phyloP scores from a whole-genome alignment of 2,113 vertebrate genomes.

The Nanger granti region DNA sequence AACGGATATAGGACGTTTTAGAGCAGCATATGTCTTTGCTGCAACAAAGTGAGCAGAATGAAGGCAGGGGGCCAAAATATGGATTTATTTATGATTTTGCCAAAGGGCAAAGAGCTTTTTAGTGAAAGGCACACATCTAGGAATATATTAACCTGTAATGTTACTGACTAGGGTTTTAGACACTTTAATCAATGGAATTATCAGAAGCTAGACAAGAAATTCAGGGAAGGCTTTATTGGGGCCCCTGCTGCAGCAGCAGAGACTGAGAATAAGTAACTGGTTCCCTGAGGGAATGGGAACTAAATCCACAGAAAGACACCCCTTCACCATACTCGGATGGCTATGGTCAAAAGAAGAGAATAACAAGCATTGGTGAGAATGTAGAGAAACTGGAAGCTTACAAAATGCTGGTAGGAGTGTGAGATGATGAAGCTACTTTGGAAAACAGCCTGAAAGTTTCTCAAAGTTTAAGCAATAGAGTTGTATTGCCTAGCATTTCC shows the following conservation, averaged over 20 bases:
- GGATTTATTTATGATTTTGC: background rate
- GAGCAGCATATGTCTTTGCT: fast-evolving
- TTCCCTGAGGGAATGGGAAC: background rate
- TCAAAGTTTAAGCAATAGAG: background rate
- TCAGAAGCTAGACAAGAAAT: background rate
- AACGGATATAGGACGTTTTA: background rate
- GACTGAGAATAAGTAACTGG: background rate
- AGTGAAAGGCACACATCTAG: background rate
- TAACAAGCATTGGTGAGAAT: background rate
- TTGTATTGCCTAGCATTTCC: background rate
- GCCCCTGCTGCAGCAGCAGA: background rate
- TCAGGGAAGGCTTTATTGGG: background rate
- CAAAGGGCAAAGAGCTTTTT: background rate
- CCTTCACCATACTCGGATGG: background rate
- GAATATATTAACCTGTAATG: background rate
- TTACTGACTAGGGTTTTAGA: background rate
- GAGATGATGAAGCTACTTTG: background rate
- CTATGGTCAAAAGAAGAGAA: background rate
- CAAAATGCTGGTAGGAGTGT: background rate
- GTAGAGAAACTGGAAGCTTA: background rate
- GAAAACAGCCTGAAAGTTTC: background rate
- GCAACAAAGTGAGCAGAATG: background rate
- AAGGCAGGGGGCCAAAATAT: background rate
- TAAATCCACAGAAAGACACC: background rate
- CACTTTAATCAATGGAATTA: background rate